Evolutionary conservation across 2,888 invertebrate genomes (phyloP).

Genomic region (Theretra japonica): DNA sequence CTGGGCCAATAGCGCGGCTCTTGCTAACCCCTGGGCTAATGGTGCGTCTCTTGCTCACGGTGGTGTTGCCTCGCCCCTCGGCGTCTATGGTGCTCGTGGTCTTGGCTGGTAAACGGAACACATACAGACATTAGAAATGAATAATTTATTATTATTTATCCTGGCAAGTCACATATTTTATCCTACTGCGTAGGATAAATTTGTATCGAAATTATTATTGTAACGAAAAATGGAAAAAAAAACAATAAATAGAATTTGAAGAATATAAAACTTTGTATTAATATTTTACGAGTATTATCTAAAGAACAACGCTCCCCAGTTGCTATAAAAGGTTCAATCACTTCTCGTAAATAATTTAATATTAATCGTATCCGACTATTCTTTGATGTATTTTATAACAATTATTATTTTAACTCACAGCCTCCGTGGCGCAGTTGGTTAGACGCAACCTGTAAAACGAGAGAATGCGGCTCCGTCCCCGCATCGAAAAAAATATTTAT

Average conservation of each 20-base stretch:
- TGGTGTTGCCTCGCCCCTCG: conserved; percentile 14
- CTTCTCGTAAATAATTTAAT: neutral
- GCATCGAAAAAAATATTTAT: no score
- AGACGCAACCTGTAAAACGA: no score
- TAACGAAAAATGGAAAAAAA: neutral
- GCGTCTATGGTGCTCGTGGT: conserved; percentile 22
- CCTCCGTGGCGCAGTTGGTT: no score
- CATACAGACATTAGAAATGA: neutral
- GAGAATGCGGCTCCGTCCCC: no score
- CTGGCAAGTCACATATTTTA: neutral
- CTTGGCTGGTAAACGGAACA: conserved; percentile 38
- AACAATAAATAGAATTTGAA: neutral
- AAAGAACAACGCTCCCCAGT: no score
- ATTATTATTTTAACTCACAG: no score
- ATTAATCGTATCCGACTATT: no score
- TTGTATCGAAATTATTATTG: neutral
- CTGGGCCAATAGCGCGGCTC: conserved; percentile 7
- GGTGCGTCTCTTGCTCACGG: conserved; percentile 33
- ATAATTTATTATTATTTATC: neutral
- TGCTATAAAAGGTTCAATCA: neutral
- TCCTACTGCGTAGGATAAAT: conserved; percentile 16
- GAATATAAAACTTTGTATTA: neutral
- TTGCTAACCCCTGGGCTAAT: conserved; percentile 29
- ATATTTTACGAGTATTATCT: no score
- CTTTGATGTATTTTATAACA: no score